A percentile compares a stretch with the other conserved stretches of the same genome.
Evolutionary conservation across 92 coral and sea anemone species (phyloP).

Genomic region (Desmophyllum pertusum): DNA sequence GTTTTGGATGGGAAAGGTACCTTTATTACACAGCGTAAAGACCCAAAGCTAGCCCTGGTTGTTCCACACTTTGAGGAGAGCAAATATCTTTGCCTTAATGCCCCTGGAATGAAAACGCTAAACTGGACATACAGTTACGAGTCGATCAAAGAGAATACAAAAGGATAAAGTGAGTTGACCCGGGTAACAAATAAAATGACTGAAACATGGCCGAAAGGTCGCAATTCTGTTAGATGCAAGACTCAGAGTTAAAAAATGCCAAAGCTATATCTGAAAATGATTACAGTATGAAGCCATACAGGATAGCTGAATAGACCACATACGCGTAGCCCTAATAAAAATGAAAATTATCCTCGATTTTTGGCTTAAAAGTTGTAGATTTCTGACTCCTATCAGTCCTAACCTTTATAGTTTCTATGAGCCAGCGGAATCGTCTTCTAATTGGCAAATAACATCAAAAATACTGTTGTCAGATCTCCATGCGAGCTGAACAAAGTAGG

Average conservation of each 20-base stretch:
- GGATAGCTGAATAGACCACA: no score
- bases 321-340: no score
- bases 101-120: constrained; percentile 70
- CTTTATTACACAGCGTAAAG: constrained; percentile 37
- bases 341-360: no score
- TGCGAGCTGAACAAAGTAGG: not conserved
- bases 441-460: no score
- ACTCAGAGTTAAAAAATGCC: no score
- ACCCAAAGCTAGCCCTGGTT: constrained; percentile 66
- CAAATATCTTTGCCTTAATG: constrained; percentile 61
- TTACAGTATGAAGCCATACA: no score
- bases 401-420: no score
- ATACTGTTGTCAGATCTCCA: not conserved
- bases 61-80: constrained; percentile 59
- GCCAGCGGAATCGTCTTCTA: no score
- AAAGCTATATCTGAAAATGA: no score
- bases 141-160: constrained; percentile 21
- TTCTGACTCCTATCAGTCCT: no score
- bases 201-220: no score
- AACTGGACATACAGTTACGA: constrained; percentile 38
- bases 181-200: not conserved
- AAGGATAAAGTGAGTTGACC: constrained; percentile 3
- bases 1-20: constrained; percentile 53
- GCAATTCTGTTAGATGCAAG: not conserved
- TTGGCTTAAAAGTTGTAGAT: no score